phyloP scores from a whole-genome alignment of 2,113 vertebrate genomes.

The Takifugu bimaculatus region DNA sequence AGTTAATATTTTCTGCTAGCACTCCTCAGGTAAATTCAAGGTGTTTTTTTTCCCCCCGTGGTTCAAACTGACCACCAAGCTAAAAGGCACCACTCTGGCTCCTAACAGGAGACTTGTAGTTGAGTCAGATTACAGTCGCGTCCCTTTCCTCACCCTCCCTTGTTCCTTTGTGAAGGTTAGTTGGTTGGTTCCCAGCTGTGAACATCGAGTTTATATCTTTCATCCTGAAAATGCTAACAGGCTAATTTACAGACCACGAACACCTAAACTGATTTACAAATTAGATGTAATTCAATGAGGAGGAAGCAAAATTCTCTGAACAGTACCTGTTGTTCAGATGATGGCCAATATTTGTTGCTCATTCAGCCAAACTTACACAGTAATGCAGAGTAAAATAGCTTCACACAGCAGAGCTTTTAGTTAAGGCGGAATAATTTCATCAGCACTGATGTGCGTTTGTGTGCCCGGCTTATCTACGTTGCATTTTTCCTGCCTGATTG shows the following conservation, averaged over 20 bases:
- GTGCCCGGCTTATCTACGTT: conserved; percentile 80
- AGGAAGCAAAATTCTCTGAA: too few relatives aligned
- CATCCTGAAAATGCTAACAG: not conserved
- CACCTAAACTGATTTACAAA: not conserved
- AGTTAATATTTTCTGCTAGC: not conserved
- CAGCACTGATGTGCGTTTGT: conserved; percentile 28
- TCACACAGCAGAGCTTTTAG: conserved; percentile 26
- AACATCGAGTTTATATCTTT: too few relatives aligned
- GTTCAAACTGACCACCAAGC: too few relatives aligned
- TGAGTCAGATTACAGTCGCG: not conserved
- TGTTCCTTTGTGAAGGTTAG: not conserved
- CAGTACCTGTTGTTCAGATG: not conserved
- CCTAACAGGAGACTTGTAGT: not conserved
- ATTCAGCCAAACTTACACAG: conserved; percentile 6
- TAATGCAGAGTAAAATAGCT: conserved; percentile 38
- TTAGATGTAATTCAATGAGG: too few relatives aligned
- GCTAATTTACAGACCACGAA: not conserved
- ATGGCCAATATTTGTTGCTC: not conserved
- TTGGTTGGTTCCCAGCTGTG: not conserved
- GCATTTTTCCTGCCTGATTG: conserved; percentile 93
- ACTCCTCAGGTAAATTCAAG: too few relatives aligned
- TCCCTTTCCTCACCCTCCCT: too few relatives aligned
- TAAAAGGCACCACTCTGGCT: too few relatives aligned
- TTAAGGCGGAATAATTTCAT: conserved; percentile 45
- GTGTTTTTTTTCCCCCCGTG: too few relatives aligned